Percentiles rank a stretch among this genome's conserved stretches.
These are phyloP conservation scores for Acanthurus tractus DNA, from an alignment of 2,797 vertebrate species.

Conservation along the genomic window DNA sequence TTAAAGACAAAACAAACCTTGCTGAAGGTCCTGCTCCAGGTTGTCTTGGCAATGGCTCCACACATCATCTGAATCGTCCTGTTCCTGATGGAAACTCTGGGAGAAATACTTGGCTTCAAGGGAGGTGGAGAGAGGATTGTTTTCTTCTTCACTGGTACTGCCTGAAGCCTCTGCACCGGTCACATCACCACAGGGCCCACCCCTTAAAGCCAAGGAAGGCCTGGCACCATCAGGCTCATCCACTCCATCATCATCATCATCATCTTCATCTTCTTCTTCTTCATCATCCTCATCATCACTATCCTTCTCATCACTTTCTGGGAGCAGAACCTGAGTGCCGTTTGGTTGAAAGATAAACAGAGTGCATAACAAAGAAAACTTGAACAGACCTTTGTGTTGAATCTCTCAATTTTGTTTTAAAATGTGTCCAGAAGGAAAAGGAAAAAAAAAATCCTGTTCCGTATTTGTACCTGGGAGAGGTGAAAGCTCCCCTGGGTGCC, in stretches of 20 bases:
- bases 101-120: constrained; percentile 88
- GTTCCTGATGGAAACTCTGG: constrained; percentile 80
- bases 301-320: constrained; percentile 44
- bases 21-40: constrained; percentile 75
- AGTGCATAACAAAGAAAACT: background rate
- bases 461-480: constrained; percentile 67
- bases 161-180: constrained; percentile 52
- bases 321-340: constrained; percentile 59
- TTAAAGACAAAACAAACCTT: constrained; percentile 63
- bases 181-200: constrained; percentile 72
- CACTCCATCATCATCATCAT: constrained; percentile 33
- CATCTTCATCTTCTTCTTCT: too few relatives aligned
- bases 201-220: constrained; percentile 60
- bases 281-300: background rate
- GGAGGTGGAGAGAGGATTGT: constrained; percentile 70
- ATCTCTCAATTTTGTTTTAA: background rate
- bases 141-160: constrained; percentile 60
- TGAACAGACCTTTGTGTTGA: background rate
- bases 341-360: background rate
- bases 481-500: constrained; percentile 70
- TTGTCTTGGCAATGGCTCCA: constrained; percentile 79
- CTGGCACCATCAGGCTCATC: constrained; percentile 70
- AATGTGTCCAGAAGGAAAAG: background rate
- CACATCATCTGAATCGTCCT: constrained; percentile 73
- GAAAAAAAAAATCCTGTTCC: background rate